Percentiles rank a stretch among this genome's conserved stretches.
Conservation (phyloP, 2,113 vertebrate genomes). For the Dromaius novaehollandiae region DNA sequence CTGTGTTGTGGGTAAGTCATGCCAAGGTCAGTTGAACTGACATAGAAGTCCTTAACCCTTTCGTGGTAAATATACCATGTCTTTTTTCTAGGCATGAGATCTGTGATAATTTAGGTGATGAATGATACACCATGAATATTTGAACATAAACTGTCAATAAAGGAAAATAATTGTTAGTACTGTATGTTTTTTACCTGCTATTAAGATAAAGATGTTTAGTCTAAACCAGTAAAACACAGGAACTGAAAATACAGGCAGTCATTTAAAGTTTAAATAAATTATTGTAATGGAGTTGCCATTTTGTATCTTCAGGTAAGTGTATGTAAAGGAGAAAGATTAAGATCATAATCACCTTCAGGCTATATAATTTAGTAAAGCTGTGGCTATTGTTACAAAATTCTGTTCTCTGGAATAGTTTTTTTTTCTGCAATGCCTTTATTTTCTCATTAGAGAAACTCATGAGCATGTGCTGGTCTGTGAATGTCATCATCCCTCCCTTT, state of each 20-base stretch:
- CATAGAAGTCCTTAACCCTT: constrained; percentile 39
- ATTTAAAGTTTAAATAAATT: neutral
- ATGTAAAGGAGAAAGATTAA: neutral
- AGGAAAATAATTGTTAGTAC: neutral
- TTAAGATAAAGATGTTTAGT: rapidly evolving
- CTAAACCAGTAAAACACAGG: neutral
- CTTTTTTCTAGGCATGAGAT: neutral
- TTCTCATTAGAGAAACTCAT: neutral
- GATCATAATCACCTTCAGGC: neutral
- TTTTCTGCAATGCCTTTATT: neutral
- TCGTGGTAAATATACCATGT: neutral
- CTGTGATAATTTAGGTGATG: rapidly evolving
- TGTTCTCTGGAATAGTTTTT: neutral
- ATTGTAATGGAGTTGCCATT: neutral
- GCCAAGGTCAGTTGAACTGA: constrained; percentile 50
- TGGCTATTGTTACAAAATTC: neutral
- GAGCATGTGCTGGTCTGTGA: neutral
- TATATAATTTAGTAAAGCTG: neutral
- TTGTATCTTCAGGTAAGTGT: neutral
- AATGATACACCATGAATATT: neutral
- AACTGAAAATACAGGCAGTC: neutral
- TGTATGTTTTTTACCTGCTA: neutral
- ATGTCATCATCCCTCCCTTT: neutral
- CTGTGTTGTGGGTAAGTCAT: constrained; percentile 65
- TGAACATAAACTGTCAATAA: neutral